Percentiles rank a stretch among this genome's conserved stretches.
Conservation (phyloP, 2,888 invertebrate species). For the Sarcophaga caerulescens region DNA sequence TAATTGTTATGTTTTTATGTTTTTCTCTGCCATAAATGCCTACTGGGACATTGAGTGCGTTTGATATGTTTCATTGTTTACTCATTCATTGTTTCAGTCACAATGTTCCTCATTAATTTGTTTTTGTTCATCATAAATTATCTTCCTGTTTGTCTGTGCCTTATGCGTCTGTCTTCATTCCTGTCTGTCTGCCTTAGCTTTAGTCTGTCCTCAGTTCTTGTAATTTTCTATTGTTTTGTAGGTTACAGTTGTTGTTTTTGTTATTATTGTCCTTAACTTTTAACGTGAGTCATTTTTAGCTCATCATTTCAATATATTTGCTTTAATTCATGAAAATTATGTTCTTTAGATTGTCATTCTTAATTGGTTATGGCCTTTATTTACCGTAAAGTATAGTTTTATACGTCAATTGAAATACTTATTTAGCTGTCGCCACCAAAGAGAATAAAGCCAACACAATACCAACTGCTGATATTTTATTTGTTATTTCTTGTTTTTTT, state of each 20-base stretch:
- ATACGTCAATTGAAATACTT: background rate
- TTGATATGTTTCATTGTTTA: conserved; percentile 18
- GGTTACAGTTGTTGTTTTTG: conserved; percentile 3
- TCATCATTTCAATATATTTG: background rate
- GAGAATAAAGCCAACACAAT: background rate
- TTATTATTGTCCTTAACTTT: conserved; percentile 27
- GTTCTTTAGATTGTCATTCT: conserved; percentile 1
- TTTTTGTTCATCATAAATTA: conserved; percentile 28
- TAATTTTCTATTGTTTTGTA: conserved; percentile 26
- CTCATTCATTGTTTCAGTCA: background rate
- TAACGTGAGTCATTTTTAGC: conserved; percentile 1
- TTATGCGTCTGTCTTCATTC: too few species aligned
- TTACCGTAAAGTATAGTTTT: background rate
- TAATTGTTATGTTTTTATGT: too few species aligned
- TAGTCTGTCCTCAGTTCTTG: background rate
- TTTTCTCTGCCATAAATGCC: background rate
- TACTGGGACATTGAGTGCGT: background rate
- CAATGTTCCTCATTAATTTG: conserved; percentile 13
- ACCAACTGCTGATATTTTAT: too few species aligned
- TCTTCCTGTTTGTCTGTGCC: background rate
- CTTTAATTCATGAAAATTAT: conserved; percentile 8
- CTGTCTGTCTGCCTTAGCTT: background rate
- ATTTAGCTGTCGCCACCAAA: background rate
- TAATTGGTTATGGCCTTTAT: background rate
- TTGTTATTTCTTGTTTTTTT: too few species aligned